Evolutionary conservation across 2,797 vertebrate genomes (phyloP).

Genomic region (Sternotherus odoratus): DNA sequence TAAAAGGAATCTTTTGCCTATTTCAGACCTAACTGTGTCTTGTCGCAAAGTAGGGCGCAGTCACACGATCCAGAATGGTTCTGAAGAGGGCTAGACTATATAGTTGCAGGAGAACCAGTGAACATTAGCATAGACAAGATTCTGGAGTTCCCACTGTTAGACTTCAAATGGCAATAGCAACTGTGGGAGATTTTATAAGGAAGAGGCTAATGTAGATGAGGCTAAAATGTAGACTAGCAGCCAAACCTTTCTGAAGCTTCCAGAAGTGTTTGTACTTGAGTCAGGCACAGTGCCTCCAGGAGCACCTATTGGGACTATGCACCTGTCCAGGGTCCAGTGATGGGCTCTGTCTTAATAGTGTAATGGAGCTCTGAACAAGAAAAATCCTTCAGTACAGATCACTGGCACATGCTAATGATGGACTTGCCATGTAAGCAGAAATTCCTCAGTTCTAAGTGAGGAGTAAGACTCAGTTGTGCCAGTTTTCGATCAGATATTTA

Average conservation of each 20-base stretch:
- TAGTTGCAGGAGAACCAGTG: background rate
- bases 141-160: background rate
- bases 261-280: background rate
- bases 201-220: background rate
- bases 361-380: background rate
- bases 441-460: background rate
- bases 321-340: background rate
- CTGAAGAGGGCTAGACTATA: background rate
- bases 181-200: background rate
- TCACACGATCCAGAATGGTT: background rate
- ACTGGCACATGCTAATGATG: background rate
- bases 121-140: background rate
- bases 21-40: background rate
- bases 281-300: background rate
- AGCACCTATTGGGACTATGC: no score
- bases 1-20: background rate
- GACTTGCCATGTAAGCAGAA: background rate
- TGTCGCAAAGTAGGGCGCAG: background rate
- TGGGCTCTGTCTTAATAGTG: background rate
- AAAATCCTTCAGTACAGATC: background rate
- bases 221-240: background rate
- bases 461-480: background rate
- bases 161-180: background rate
- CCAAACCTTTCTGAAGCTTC: background rate
- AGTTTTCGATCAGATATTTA: background rate